These are phyloP conservation scores for Micrasema minimum DNA, from an alignment of 1,140 invertebrate genomes.

Conservation along the genomic window DNA sequence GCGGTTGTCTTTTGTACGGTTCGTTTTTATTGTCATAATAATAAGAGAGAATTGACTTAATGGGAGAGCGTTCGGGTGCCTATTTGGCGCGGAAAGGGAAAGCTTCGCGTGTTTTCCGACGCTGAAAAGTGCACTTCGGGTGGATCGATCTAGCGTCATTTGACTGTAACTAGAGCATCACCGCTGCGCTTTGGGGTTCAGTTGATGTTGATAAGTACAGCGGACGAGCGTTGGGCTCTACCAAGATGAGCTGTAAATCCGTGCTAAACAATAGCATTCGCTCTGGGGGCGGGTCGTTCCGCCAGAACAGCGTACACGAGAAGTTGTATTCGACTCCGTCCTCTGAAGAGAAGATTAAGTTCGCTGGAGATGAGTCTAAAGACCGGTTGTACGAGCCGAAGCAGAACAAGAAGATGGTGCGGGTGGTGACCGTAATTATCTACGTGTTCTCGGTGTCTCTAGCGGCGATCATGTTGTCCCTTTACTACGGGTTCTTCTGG, in stretches of 20 bases:
- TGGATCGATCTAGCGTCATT: conserved; percentile 18
- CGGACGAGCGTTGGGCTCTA: not conserved
- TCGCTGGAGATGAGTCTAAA: conserved; percentile 82
- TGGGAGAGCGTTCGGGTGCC: no score
- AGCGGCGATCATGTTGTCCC: conserved; percentile 92
- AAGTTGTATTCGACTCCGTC: conserved; percentile 58
- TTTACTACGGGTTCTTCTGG: conserved; percentile 97
- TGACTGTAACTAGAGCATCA: conserved; percentile 33
- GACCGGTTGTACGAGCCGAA: conserved; percentile 84
- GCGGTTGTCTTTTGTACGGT: conserved; percentile 54
- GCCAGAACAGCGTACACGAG: conserved; percentile 54
- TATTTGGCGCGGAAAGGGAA: no score
- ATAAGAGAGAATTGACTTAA: conserved; percentile 1
- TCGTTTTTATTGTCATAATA: conserved; percentile 36
- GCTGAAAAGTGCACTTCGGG: conserved; percentile 7
- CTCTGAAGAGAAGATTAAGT: conserved; percentile 71
- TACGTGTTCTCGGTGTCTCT: conserved; percentile 96
- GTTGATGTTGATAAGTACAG: not conserved
- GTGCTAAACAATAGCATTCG: conserved; percentile 62
- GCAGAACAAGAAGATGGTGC: conserved; percentile 86
- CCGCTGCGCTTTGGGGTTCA: conserved; percentile 3
- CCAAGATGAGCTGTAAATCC: conserved; percentile 64
- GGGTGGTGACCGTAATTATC: conserved; percentile 94
- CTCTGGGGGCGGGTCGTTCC: conserved; percentile 57
- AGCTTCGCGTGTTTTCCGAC: conserved; percentile 57